These are phyloP conservation scores for Myzus persicae DNA, from an alignment of 1,140 invertebrate genomes.

Conservation along the genomic window DNA sequence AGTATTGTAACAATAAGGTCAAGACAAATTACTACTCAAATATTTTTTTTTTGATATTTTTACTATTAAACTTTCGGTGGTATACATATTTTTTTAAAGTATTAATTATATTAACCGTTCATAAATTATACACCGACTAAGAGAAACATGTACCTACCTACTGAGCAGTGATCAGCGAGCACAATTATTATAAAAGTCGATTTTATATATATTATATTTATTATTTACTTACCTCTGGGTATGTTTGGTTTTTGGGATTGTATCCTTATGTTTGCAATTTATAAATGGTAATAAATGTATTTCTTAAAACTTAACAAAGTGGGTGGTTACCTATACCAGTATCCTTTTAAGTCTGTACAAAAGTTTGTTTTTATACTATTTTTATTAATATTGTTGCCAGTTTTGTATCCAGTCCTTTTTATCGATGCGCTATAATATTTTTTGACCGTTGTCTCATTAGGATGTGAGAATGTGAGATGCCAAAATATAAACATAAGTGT, in stretches of 20 bases:
- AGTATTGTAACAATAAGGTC: not conserved
- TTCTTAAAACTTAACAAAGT: not conserved
- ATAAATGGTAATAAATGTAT: not conserved
- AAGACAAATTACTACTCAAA: not conserved
- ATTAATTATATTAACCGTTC: not conserved
- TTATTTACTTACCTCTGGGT: not conserved
- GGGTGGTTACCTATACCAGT: not conserved
- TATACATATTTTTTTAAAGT: not conserved
- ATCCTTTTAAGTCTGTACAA: too few relatives aligned
- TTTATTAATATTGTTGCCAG: not conserved
- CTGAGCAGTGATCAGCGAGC: not conserved
- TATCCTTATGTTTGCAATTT: not conserved
- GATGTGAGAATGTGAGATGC: not conserved
- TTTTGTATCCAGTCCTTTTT: not conserved
- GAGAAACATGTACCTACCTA: too few relatives aligned
- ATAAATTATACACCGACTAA: not conserved
- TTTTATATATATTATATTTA: too few relatives aligned
- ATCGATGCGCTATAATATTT: not conserved
- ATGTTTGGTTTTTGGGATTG: not conserved
- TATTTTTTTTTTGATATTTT: not conserved
- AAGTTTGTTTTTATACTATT: not conserved
- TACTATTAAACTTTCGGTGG: not conserved
- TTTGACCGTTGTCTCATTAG: not conserved
- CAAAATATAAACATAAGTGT: not conserved
- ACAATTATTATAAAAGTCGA: not conserved